phyloP scores from a whole-genome alignment of 2,888 invertebrate species.

The Oxycera nigricornis region DNA sequence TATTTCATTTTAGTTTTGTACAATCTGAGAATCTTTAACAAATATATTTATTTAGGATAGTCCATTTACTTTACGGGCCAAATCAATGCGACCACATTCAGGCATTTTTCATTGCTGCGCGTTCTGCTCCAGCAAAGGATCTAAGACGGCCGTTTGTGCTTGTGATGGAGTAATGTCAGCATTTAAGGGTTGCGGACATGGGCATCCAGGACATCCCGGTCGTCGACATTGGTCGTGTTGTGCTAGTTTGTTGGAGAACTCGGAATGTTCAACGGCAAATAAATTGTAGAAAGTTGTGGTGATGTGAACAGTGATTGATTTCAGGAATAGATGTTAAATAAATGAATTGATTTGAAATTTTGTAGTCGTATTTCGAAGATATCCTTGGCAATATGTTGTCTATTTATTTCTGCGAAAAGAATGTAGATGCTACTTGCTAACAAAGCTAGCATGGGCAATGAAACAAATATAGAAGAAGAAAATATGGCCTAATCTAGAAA shows the following conservation, averaged over 20 bases:
- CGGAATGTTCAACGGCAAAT: conserved; percentile 67
- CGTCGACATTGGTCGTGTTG: conserved; percentile 85
- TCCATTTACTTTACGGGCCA: conserved; percentile 71
- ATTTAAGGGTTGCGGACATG: conserved; percentile 81
- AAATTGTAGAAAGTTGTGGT: conserved; percentile 50
- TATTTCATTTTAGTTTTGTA: neutral
- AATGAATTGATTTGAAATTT: too few species aligned
- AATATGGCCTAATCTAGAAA: too few species aligned
- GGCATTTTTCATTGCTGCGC: conserved; percentile 83
- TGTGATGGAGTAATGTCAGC: conserved; percentile 80
- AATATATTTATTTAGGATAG: conserved; percentile 65
- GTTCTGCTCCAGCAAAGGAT: conserved; percentile 81
- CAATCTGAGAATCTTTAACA: neutral
- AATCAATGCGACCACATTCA: conserved; percentile 70
- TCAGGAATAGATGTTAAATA: too few species aligned
- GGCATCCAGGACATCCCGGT: conserved; percentile 81
- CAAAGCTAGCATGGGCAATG: too few species aligned
- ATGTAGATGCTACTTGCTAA: too few species aligned
- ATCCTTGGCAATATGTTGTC: too few species aligned
- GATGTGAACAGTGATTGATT: neutral
- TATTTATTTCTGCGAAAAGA: too few species aligned
- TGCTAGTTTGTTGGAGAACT: conserved; percentile 69
- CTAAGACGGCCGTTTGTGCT: conserved; percentile 72
- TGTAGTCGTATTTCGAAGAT: too few species aligned
- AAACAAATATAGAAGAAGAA: too few species aligned